These are phyloP conservation scores for Ammodytes dubius DNA, from an alignment of 2,113 vertebrate species.

Conservation along the genomic window DNA sequence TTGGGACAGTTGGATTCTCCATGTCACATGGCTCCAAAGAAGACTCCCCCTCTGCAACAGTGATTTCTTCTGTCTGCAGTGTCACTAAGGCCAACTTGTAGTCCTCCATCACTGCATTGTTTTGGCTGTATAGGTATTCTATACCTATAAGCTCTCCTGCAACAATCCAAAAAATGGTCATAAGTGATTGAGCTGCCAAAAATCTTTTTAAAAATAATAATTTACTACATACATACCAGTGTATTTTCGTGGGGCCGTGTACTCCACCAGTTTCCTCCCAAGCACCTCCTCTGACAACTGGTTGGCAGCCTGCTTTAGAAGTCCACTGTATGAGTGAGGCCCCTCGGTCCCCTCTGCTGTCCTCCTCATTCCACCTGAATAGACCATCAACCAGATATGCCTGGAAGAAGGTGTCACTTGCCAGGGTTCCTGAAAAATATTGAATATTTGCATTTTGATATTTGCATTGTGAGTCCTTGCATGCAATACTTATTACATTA, in stretches of 20 bases:
- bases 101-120: background rate
- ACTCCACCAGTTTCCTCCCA: background rate
- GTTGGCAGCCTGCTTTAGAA: background rate
- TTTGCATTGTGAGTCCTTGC: background rate
- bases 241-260: background rate
- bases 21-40: background rate
- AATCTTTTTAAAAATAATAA: background rate
- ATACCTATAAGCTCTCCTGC: background rate
- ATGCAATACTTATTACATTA: background rate
- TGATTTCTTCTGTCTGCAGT: background rate
- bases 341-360: background rate
- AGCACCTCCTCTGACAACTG: background rate
- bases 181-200: background rate
- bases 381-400: background rate
- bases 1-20: background rate
- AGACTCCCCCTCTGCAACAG: background rate
- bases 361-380: background rate
- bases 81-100: background rate
- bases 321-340: background rate
- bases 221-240: background rate
- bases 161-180: background rate
- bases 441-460: background rate
- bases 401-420: background rate
- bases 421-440: conserved; percentile 5
- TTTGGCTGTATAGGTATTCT: background rate